phyloP scores from a whole-genome alignment of 2,797 vertebrate species.

The Melanogrammus aeglefinus region DNA sequence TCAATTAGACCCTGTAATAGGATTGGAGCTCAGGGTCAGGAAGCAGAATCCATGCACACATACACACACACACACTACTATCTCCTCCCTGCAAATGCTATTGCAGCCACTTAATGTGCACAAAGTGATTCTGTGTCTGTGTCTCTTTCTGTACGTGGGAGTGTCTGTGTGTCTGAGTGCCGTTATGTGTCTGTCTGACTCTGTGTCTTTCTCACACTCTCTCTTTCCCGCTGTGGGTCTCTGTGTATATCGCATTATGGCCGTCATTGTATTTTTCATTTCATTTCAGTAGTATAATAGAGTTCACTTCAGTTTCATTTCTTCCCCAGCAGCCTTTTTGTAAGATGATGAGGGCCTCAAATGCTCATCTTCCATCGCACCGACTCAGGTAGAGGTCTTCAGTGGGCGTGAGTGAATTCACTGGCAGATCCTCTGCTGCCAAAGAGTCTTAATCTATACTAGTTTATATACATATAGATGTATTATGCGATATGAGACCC shows the following conservation, averaged over 20 bases:
- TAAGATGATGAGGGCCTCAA: background rate
- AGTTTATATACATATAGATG: background rate
- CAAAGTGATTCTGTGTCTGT: slow-evolving; percentile 22
- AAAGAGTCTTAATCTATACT: background rate
- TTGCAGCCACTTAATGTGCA: slow-evolving; percentile 14
- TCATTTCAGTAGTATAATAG: background rate
- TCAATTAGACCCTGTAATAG: slow-evolving; percentile 59
- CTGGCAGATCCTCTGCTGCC: background rate
- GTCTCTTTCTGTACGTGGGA: background rate
- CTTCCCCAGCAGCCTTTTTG: background rate
- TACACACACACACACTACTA: slow-evolving; percentile 28
- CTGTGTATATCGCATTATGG: background rate
- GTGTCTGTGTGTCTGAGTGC: background rate
- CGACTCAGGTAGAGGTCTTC: background rate
- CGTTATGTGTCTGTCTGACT: slow-evolving; percentile 21
- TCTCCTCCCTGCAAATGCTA: slow-evolving; percentile 28
- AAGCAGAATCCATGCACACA: slow-evolving; percentile 9
- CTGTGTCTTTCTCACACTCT: slow-evolving; percentile 17
- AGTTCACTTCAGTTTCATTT: background rate
- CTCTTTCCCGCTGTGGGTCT: slow-evolving; percentile 15
- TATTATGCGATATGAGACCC: background rate
- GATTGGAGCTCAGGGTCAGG: slow-evolving; percentile 46
- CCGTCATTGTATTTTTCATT: background rate
- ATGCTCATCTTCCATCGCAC: background rate
- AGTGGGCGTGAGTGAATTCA: background rate